Evolutionary conservation across 64 coral and sea anemone species (phyloP).

Genomic region (Pocillopora verrucosa): DNA sequence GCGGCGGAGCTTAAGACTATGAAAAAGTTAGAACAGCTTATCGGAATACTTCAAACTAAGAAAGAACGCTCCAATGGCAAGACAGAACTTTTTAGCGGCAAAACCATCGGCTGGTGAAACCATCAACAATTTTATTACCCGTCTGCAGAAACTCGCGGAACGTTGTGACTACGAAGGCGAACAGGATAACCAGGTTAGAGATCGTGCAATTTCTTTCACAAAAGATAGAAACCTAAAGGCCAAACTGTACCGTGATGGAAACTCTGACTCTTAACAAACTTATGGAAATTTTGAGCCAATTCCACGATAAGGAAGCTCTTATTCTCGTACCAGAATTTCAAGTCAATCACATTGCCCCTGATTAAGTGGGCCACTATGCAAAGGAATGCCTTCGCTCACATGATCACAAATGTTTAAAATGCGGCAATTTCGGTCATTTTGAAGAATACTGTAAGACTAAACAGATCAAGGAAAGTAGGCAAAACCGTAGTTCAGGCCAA

Average conservation of each 20-base stretch:
- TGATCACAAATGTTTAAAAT: constrained; percentile 27
- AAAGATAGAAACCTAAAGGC: constrained; percentile 31
- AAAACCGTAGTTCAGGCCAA: not conserved
- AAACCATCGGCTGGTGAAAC: constrained; percentile 38
- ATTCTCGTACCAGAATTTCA: constrained; percentile 12
- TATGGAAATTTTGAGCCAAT: constrained; percentile 35
- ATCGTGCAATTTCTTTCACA: constrained; percentile 25
- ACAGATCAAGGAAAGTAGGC: not conserved
- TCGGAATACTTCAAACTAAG: constrained; percentile 52
- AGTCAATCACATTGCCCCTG: not conserved
- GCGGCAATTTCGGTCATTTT: constrained; percentile 10
- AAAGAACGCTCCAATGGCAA: constrained; percentile 59
- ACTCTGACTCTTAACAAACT: constrained; percentile 46
- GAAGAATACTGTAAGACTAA: constrained; percentile 21
- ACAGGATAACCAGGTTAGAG: constrained; percentile 58
- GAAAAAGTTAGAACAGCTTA: constrained; percentile 50
- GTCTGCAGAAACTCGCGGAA: constrained; percentile 51
- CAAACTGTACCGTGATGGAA: constrained; percentile 46
- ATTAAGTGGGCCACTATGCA: constrained; percentile 19
- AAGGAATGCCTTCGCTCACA: constrained; percentile 17
- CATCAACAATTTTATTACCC: constrained; percentile 61
- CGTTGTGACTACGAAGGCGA: constrained; percentile 54
- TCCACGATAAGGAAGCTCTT: constrained; percentile 55
- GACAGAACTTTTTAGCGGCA: constrained; percentile 47
- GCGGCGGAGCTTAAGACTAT: constrained; percentile 32